Conservation (phyloP, 2,888 invertebrate genomes). For the Sminthurinus aureus region DNA sequence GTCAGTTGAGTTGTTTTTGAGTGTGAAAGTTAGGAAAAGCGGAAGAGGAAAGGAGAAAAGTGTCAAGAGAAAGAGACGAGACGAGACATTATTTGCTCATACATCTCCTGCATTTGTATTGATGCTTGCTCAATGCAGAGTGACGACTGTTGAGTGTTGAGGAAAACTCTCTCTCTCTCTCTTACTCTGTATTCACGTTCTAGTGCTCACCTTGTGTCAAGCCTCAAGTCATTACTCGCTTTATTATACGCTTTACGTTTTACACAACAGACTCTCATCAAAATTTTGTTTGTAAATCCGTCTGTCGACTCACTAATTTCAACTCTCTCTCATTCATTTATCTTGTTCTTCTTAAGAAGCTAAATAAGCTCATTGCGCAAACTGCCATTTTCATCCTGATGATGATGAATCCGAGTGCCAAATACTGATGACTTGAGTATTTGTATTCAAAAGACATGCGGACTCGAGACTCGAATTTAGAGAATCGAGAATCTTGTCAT, state of each 20-base stretch:
- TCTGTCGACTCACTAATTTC: constrained; percentile 23
- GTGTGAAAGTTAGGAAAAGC: constrained; percentile 27
- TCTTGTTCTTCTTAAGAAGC: neutral
- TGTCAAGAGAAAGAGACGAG: constrained; percentile 37
- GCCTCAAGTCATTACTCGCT: neutral
- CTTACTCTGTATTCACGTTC: neutral
- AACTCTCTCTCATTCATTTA: too few relatives aligned
- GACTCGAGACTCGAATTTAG: too few relatives aligned
- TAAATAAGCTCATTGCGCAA: neutral
- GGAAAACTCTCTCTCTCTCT: neutral
- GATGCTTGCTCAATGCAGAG: neutral
- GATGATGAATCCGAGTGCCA: too few relatives aligned
- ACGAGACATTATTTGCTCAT: constrained; percentile 37
- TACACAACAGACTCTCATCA: constrained; percentile 12
- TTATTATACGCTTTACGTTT: neutral
- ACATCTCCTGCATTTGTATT: constrained; percentile 11
- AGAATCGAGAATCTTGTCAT: neutral
- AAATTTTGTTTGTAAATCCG: constrained; percentile 26
- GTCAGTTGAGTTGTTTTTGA: constrained; percentile 30
- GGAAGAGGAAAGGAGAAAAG: constrained; percentile 16
- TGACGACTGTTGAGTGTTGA: neutral
- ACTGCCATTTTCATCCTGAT: too few relatives aligned
- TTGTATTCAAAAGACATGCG: too few relatives aligned
- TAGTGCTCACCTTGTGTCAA: constrained; percentile 35
- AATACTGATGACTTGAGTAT: neutral